These are phyloP conservation scores for Chrysolina oricalcia DNA, from an alignment of 2,888 invertebrate genomes.

Conservation along the genomic window DNA sequence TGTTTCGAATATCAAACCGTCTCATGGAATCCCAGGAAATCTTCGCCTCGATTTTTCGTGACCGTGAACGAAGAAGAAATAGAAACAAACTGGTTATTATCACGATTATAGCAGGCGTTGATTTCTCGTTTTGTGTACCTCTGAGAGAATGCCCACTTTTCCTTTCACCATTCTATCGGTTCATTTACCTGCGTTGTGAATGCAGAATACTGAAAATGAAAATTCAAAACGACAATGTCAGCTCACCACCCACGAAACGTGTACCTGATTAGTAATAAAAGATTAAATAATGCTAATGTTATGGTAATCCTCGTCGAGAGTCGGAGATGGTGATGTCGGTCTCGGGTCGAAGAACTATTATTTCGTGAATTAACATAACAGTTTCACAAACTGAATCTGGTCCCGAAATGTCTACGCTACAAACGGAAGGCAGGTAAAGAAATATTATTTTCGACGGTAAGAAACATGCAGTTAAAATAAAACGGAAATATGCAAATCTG, in stretches of 20 bases:
- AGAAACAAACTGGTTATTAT: slow-evolving; percentile 20
- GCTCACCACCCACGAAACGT: slow-evolving; percentile 10
- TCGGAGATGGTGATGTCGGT: neutral
- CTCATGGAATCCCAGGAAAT: neutral
- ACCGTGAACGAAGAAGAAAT: slow-evolving; percentile 19
- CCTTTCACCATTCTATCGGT: slow-evolving; percentile 21
- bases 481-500: neutral
- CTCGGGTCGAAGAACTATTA: slow-evolving; percentile 14
- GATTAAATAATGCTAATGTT: slow-evolving; percentile 24
- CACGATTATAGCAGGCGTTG: slow-evolving; percentile 5
- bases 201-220: slow-evolving; percentile 14
- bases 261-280: slow-evolving; percentile 17
- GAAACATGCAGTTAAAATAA: neutral
- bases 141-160: slow-evolving; percentile 10
- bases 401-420: neutral
- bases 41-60: neutral
- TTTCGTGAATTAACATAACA: slow-evolving; percentile 10
- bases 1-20: neutral
- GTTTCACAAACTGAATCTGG: neutral
- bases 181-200: neutral
- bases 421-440: slow-evolving; percentile 3
- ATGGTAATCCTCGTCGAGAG: slow-evolving; percentile 1
- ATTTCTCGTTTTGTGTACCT: slow-evolving; percentile 12
- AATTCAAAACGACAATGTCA: neutral
- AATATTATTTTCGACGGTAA: neutral